Evolutionary conservation across 2,888 invertebrate genomes (phyloP).

Genomic region (Philaethria dido): DNA sequence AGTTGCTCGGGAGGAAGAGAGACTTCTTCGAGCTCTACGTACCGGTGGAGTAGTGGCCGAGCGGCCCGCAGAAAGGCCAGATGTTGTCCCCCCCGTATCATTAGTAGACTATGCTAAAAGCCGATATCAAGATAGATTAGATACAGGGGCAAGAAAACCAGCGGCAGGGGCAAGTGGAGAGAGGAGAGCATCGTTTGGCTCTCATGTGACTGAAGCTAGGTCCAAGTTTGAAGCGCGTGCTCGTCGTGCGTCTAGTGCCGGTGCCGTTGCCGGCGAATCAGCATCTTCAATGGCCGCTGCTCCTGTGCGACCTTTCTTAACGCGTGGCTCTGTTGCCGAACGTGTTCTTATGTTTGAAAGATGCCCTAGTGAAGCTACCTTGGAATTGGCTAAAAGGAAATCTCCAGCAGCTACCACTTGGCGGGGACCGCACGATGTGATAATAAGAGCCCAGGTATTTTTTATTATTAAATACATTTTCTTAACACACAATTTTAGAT

Average conservation of each 20-base stretch:
- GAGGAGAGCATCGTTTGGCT: constrained; percentile 73
- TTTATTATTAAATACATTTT: constrained; percentile 16
- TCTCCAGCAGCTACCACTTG: constrained; percentile 80
- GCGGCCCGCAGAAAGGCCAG: constrained; percentile 73
- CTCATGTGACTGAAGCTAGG: constrained; percentile 79
- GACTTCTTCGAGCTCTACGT: constrained; percentile 90
- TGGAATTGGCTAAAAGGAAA: constrained; percentile 86
- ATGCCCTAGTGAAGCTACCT: constrained; percentile 91
- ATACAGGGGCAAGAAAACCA: constrained; percentile 77
- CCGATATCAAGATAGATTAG: constrained; percentile 84
- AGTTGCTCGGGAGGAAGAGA: constrained; percentile 92
- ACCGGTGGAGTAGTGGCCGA: constrained; percentile 85
- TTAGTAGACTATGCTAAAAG: constrained; percentile 87
- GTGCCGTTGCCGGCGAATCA: constrained; percentile 69
- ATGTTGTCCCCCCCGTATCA: constrained; percentile 81
- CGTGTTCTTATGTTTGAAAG: constrained; percentile 95
- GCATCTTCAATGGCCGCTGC: constrained; percentile 63
- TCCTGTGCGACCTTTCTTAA: constrained; percentile 92
- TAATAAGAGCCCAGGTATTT: constrained; percentile 81
- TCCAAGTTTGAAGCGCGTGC: constrained; percentile 81
- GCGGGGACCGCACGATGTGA: constrained; percentile 83
- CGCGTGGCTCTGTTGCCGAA: constrained; percentile 95
- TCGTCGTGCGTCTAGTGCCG: constrained; percentile 76
- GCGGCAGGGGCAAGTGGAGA: constrained; percentile 73
- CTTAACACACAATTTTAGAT: constrained; percentile 26